phyloP scores from a whole-genome alignment of 2,888 invertebrate species.

The Vanessa cardui region DNA sequence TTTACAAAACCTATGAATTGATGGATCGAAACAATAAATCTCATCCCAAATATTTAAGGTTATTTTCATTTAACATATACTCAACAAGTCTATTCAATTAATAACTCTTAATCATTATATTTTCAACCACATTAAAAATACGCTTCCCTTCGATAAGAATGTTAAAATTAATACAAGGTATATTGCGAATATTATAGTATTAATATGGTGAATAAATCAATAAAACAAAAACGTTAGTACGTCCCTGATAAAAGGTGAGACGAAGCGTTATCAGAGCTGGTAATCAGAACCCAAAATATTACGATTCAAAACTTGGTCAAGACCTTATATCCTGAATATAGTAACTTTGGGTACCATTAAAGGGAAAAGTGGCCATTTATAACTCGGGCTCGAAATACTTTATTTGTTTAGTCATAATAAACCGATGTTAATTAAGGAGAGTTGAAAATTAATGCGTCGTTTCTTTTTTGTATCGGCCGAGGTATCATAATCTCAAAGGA shows the following conservation, averaged over 20 bases:
- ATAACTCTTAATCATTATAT: too few relatives aligned
- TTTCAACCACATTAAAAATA: too few relatives aligned
- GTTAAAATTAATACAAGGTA: too few relatives aligned
- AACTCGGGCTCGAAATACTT: slow-evolving; percentile 69
- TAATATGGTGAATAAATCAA: too few relatives aligned
- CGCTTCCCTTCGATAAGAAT: too few relatives aligned
- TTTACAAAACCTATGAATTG: not conserved
- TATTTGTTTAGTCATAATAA: slow-evolving; percentile 76
- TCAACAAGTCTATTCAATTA: too few relatives aligned
- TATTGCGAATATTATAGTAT: too few relatives aligned
- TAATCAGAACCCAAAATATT: slow-evolving; percentile 83
- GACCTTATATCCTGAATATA: slow-evolving; percentile 74
- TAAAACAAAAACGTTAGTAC: slow-evolving; percentile 40
- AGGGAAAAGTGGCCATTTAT: slow-evolving; percentile 72
- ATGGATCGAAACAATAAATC: not conserved
- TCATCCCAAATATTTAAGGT: not conserved
- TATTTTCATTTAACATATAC: too few relatives aligned
- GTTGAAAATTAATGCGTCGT: slow-evolving; percentile 63
- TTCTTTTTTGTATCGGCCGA: slow-evolving; percentile 44
- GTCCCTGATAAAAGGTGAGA: slow-evolving; percentile 74
- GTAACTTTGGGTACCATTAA: slow-evolving; percentile 72
- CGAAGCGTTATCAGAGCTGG: slow-evolving; percentile 76
- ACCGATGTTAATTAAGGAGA: slow-evolving; percentile 74
- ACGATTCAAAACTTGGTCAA: slow-evolving; percentile 82
- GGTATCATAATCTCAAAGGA: slow-evolving; percentile 44